Evolutionary conservation across 1,140 invertebrate genomes (phyloP).

Genomic region (Nasonia vitripennis): DNA sequence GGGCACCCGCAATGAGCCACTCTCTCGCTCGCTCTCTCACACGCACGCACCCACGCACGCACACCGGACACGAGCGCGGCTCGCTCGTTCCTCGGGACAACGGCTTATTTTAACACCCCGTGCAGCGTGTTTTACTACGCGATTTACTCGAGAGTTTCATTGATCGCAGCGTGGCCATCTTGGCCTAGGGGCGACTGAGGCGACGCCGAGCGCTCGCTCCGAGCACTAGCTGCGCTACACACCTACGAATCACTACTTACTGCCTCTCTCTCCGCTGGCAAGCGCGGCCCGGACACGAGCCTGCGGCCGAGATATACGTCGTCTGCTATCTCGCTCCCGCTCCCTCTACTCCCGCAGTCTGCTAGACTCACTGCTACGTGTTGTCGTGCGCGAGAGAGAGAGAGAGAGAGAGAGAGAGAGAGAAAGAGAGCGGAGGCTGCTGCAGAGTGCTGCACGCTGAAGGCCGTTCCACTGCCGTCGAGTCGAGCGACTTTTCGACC

Average conservation of each 20-base stretch:
- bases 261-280: constrained; percentile 1
- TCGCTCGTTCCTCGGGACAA: background rate
- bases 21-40: background rate
- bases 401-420: too few species aligned
- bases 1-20: background rate
- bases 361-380: background rate
- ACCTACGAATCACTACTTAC: background rate
- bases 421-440: too few species aligned
- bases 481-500: too few species aligned
- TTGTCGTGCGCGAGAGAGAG: too few species aligned
- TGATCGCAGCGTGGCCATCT: constrained; percentile 84
- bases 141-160: constrained; percentile 75
- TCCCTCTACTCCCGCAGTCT: background rate
- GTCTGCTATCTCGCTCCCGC: background rate
- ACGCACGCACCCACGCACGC: background rate
- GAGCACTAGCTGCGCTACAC: background rate
- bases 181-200: constrained; percentile 67
- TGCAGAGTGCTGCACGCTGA: too few species aligned
- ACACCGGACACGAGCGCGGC: constrained; percentile 59
- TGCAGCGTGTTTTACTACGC: constrained; percentile 48
- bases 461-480: too few species aligned
- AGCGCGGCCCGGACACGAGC: background rate
- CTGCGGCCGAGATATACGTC: background rate
- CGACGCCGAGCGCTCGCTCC: constrained; percentile 72
- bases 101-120: constrained; percentile 27